Base-by-base conservation (phyloP, 1,140 invertebrate genomes). In the Rhizoglyphus robini region DNA sequence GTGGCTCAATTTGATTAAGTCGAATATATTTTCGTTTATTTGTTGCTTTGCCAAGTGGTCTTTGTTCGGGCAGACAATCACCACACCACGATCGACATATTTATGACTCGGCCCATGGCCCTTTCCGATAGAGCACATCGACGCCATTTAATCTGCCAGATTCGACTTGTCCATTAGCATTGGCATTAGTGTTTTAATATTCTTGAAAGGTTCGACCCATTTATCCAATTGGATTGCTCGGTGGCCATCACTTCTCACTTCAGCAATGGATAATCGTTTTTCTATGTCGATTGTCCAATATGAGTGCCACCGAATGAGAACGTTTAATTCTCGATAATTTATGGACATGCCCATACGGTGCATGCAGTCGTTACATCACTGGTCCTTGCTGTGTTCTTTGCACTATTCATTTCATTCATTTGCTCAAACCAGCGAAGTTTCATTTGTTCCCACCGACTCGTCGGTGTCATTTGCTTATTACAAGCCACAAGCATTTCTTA, bases 151-250 rank as follows among this genome's bases (percentile, higher is more conserved):
- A 54, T 54, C 51, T 54, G 51, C 51, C 51, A 25, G 15, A 54
- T 54, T 25, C 23, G 41, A 23, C 41, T 41, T 41, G 36, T 41
- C 36, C 36, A 18, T 11, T 41, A 11, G 36, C n/a, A n/a, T n/a
- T n/a, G n/a, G n/a, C n/a, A n/a, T n/a, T n/a, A 32, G 8, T 54
- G 8, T 54, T 54, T 54, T 54, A 54, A 54, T 54, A 54, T 54
- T 54, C 8, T 20, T 54, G 51, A 54, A 54, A 54, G 51, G 51
- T 54, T 54, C 51, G 51, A 54, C 51, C 51, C 51, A 54, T 54
- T 54, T 54, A 23, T 54, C 51, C 8, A 54, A 54, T 54, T 54
- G 51, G 51, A 54, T 54, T 20, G 51, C 51, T 5, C 51, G 23
- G 15, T 46, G 8, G 23, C 8, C 31, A 32, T 32, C 31, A 32